Base-by-base conservation (phyloP, 2,888 invertebrate genomes). In the Tholera decimalis region DNA sequence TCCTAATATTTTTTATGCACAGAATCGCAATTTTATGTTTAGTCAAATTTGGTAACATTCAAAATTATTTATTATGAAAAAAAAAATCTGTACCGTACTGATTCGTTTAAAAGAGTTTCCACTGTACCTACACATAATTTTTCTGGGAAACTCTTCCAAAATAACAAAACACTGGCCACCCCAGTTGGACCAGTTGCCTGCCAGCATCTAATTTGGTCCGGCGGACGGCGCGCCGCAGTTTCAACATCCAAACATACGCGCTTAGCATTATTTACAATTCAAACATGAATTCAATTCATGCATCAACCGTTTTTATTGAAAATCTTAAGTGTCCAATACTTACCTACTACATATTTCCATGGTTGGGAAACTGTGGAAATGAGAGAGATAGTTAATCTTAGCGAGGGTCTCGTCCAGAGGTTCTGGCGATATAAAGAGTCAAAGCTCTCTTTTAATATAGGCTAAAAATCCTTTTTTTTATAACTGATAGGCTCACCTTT, bases 131-230 rank as follows among this genome's bases (percentile, higher is more conserved):
- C n/a, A n/a, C n/a, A n/a, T n/a, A n/a, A 44, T 15, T 24, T 37
- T 51, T 20, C 3, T 26, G 5, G 30, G 24, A 54, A 3, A 54
- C 33, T 79, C 65, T 47, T 6, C 3, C 8, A 37, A 73, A 58
- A 6, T 28, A 11, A 20, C 8, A 6, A 59, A 62, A 11, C 6
- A 2, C 20, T 79, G 83, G 90, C 5, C 67, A 67, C 80, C 78
- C 69, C 63, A 85, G 66, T 83, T 76, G 83, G 85, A 83, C 71
- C 80, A 82, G 80, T 80, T 75, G 85, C 77, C 84, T 91, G 93
- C 93, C 93, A 92, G 90, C 79, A 73, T 92, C 93, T 93, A 93
- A 91, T 86, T 93, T 84, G 73, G 92, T 88, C 84, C 77, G 80
- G 76, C 82, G 81, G 66, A 69, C 80, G 60, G 83, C 83, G 76